phyloP scores from a whole-genome alignment of 2,888 invertebrate species.

The Himalopsyche kuldschensis region DNA sequence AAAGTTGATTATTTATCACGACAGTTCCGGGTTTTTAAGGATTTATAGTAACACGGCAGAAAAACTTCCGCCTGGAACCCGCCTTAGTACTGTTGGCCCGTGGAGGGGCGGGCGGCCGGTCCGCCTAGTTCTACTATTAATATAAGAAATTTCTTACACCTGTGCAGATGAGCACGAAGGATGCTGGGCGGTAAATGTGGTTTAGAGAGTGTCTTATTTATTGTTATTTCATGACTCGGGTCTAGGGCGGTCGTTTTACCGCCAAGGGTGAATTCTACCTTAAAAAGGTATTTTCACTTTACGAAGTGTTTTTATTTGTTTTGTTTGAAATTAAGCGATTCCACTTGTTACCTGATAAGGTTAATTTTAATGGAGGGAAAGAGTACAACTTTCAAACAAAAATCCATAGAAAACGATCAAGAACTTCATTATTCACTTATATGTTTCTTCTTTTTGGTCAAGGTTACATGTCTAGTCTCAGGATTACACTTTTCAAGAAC shows the following conservation, averaged over 20 bases:
- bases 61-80: slow-evolving; percentile 34
- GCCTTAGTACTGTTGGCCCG: neutral
- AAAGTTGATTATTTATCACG: slow-evolving; percentile 40
- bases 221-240: slow-evolving; percentile 18
- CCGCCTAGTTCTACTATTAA: slow-evolving; percentile 12
- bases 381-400: neutral
- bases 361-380: neutral
- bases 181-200: slow-evolving; percentile 13
- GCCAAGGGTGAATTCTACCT: neutral
- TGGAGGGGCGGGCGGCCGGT: neutral
- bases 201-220: slow-evolving; percentile 22
- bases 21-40: slow-evolving; percentile 39
- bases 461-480: too few species aligned
- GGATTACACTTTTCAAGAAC: too few species aligned
- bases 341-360: neutral
- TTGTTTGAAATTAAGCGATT: neutral
- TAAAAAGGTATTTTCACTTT: neutral
- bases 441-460: neutral
- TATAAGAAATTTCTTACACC: slow-evolving; percentile 25
- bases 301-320: neutral
- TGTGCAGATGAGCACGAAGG: slow-evolving; percentile 13
- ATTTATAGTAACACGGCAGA: slow-evolving; percentile 34
- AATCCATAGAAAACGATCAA: neutral
- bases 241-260: neutral
- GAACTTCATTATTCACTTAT: too few species aligned